These are phyloP conservation scores for Phorcus lineatus DNA, from an alignment of 2,888 invertebrate species.

Conservation along the genomic window DNA sequence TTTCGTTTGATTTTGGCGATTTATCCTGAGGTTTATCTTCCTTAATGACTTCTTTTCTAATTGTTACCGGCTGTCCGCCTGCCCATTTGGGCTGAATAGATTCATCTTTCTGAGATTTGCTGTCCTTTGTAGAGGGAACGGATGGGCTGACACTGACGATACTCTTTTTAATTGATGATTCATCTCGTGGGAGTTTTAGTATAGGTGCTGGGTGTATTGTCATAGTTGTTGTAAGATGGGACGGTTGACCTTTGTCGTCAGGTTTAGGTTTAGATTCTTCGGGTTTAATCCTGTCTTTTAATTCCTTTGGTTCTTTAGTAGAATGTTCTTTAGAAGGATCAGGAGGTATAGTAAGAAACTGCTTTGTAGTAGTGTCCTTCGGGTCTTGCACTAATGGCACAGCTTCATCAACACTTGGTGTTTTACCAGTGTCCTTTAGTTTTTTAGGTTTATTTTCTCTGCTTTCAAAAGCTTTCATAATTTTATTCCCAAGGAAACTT, in stretches of 20 bases:
- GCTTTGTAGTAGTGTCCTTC: not conserved
- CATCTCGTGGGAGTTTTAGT: not conserved
- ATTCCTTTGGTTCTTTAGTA: slow-evolving; percentile 9
- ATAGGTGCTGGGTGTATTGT: slow-evolving; percentile 20
- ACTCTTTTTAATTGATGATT: not conserved
- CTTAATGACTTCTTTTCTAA: slow-evolving; percentile 3
- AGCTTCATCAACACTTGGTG: slow-evolving; percentile 6
- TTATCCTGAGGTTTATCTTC: slow-evolving; percentile 11
- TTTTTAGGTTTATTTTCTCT: slow-evolving; percentile 34
- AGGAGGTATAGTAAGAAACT: slow-evolving; percentile 5
- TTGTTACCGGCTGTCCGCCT: slow-evolving; percentile 19
- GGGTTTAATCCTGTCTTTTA: not conserved
- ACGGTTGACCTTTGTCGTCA: not conserved
- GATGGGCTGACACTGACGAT: slow-evolving; percentile 7
- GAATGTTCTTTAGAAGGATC: slow-evolving; percentile 11
- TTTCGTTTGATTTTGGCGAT: slow-evolving; percentile 8
- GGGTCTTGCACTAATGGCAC: not conserved
- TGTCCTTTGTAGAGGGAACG: not conserved
- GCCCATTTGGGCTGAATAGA: slow-evolving; percentile 20
- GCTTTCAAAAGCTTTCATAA: slow-evolving; percentile 39
- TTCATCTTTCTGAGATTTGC: slow-evolving; percentile 10
- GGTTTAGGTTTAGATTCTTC: slow-evolving; percentile 1
- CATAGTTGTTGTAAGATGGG: not conserved
- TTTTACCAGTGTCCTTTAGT: slow-evolving; percentile 25
- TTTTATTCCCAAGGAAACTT: slow-evolving; percentile 42